These are phyloP conservation scores for Helarctos malayanus DNA, from an alignment of 2,797 vertebrate species.

Conservation along the genomic window DNA sequence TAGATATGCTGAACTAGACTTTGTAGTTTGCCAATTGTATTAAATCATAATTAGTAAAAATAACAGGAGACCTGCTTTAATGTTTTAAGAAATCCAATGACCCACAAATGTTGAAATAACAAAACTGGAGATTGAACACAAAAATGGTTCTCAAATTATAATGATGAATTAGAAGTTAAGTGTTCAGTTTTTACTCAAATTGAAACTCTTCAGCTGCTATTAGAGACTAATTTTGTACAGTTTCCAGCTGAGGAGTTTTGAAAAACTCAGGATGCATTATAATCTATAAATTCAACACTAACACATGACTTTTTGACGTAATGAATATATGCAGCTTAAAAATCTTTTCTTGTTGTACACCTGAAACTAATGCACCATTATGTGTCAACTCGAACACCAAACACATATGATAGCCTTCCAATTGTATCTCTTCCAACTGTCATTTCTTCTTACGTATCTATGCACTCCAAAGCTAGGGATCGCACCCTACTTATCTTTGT, in stretches of 20 bases:
- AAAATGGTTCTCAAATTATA: conserved; percentile 40
- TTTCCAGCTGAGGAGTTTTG: neutral
- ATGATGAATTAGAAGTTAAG: neutral
- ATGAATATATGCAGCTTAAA: neutral
- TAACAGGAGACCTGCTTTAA: conserved; percentile 26
- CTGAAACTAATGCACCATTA: neutral
- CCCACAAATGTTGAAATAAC: conserved; percentile 60
- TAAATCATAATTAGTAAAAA: conserved; percentile 70
- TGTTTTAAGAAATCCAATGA: conserved; percentile 45
- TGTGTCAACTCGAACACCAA: neutral
- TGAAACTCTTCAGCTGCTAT: neutral
- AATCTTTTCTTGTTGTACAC: neutral
- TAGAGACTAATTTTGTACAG: neutral
- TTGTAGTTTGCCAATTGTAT: conserved; percentile 53
- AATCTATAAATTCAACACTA: neutral
- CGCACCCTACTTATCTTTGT: neutral
- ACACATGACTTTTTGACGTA: neutral
- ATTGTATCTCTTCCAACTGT: neutral
- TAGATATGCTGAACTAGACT: conserved; percentile 5
- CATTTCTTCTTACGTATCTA: neutral
- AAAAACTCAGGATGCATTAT: neutral
- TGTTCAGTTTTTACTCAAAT: neutral
- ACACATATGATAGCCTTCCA: neutral
- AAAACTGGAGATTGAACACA: neutral
- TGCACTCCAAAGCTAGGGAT: neutral